Base-by-base conservation (phyloP, 1,140 invertebrate genomes). In the Drosophila willistoni region DNA sequence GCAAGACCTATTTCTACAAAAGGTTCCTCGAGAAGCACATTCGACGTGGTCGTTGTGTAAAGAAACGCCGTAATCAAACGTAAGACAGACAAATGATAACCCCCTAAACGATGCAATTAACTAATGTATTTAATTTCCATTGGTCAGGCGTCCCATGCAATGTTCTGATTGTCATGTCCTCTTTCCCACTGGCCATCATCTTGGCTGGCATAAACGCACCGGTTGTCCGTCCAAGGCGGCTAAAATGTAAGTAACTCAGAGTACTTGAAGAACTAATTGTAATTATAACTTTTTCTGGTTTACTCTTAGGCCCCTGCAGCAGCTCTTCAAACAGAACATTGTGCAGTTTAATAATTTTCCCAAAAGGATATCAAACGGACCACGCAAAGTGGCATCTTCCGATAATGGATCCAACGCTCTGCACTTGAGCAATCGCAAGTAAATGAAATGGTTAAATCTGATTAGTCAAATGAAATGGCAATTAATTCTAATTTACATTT, bases 131-230 rank as follows among this genome's bases (percentile, higher is more conserved):
- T 17, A 10, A 7, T 25, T 55, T 34, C 17, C 7, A 3, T 54
- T 14, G 1, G 1, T 56, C 34, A 91, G 91, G 2, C 91, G 91
- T 2, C 90, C 90, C n/a, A 91, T 92, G 90, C 85, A 91, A 70
- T 92, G 91, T 68, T 85, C 91, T 25, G 91, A 91, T 62, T 92
- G 91, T 63, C 89, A 92, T 73, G 91, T 91, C 14, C 77, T 91
- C 19, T 92, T 92, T n/a, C 91, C 91, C 33, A 91, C 91, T 29
- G 91, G 91, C 36, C 91, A 92, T 64, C 91, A 92, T 73, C 57
- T 92, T 55, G 91, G 91, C 34, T 92, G 91, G 91, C 91, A 92
- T 62, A 92, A 92, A 62, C 87, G 91, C 61, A 91, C 91, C n/a
- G 91, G 91, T 1, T 92, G 91, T 41, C 91, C 91, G 3, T 91